Percentiles rank a stretch among this genome's conserved stretches.
Conservation (phyloP, 1,140 invertebrate genomes). For the Saccostrea echinata region DNA sequence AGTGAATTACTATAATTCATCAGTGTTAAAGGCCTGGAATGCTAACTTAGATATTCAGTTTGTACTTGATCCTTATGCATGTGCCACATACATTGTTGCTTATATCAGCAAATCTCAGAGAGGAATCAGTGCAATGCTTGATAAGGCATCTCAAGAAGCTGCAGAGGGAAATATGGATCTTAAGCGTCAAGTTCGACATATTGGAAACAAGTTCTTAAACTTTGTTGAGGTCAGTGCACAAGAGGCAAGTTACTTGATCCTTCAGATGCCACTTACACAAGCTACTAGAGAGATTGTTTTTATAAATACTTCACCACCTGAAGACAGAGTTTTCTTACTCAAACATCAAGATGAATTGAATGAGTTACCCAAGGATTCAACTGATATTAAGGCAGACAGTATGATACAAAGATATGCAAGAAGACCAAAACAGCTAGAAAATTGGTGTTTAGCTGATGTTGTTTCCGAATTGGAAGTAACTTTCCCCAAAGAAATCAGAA, state of each 20-base stretch:
- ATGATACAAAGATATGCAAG: constrained; percentile 42
- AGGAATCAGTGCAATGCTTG: constrained; percentile 55
- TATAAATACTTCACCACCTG: constrained; percentile 57
- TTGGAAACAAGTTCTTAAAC: constrained; percentile 46
- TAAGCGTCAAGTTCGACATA: constrained; percentile 40
- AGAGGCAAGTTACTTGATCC: constrained; percentile 51
- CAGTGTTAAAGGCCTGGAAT: constrained; percentile 44
- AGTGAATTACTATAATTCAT: constrained; percentile 47
- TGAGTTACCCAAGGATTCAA: constrained; percentile 30
- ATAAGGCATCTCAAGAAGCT: constrained; percentile 54
- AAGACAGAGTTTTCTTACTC: constrained; percentile 39
- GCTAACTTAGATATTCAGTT: constrained; percentile 61
- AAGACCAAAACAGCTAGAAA: constrained; percentile 32
- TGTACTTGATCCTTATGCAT: constrained; percentile 63
- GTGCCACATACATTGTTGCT: constrained; percentile 57
- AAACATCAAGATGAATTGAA: constrained; percentile 26
- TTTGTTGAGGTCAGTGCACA: constrained; percentile 53
- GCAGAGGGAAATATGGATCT: constrained; percentile 46
- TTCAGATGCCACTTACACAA: constrained; percentile 56
- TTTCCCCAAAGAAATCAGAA: constrained; percentile 10
- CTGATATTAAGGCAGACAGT: constrained; percentile 40
- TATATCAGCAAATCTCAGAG: constrained; percentile 60
- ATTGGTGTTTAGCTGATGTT: constrained; percentile 45
- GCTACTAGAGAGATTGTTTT: constrained; percentile 54
- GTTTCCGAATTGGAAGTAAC: constrained; percentile 25